Evolutionary conservation across 2,113 vertebrate species (phyloP), one percentile per base, ranked within the genome.

Genomic region (Albula glossodonta): DNA sequence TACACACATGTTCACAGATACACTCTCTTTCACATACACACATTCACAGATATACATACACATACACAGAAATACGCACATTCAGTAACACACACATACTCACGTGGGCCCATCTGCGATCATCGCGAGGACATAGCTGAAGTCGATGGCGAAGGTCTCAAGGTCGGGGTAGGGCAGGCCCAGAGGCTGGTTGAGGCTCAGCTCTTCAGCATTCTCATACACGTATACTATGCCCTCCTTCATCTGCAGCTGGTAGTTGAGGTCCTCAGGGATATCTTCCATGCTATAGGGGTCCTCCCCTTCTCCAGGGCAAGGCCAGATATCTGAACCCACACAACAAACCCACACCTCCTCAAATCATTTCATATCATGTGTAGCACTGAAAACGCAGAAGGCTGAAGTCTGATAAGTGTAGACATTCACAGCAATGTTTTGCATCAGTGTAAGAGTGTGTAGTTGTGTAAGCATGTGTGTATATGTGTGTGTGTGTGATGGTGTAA

Each of bases 71-170:
- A 41, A 41, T 41, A 41, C 31, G 31, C 31, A 41, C 31, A 41
- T 41, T 41, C 31, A 41, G 31, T 41, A 41, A 41, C 31, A 41
- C 31, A 41, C 31, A 41, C 31, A 41, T 41, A 41, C 95, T 89
- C 93, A 99, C 98, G 97, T 99, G 83, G 98, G 98, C 56, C 98
- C 98, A 4, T 99, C 97, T 0, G 97, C 97, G 90, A 99, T 98
- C 89, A 99, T 97, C 74, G 98, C 97, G n/a, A 99, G 96, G 82
- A 99, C 92, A 0, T 99, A 96, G 91, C 97, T 99, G 89, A 99
- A 93, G 94, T 99, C 98, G 66, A 99, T 95, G 0, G 96, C 97
- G 85, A 99, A 99, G 83, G 98, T 99, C 94, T 98, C 96, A 12
- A 99, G 92, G 95, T 99, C 97, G 0, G 98, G 98, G 86, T 99